Conservation (phyloP, 1,140 invertebrate species). For the Drosophila biarmipes region DNA sequence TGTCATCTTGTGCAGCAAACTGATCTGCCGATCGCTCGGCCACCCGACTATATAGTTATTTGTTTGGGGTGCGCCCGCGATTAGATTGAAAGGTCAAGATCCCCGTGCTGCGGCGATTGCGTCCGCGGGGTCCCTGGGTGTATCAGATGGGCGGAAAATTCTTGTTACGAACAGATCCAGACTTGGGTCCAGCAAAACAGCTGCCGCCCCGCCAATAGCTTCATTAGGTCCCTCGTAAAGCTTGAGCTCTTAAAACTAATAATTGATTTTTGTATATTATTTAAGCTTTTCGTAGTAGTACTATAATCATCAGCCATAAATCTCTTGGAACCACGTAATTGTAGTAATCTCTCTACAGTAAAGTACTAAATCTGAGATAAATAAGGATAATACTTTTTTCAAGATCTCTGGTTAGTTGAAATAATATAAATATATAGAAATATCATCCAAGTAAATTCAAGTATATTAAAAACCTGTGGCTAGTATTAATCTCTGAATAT, state of each 20-base stretch:
- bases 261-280: neutral
- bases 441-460: too few relatives aligned
- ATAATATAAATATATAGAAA: too few relatives aligned
- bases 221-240: neutral
- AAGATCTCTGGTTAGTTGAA: too few relatives aligned
- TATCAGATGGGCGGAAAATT: slow-evolving; percentile 25
- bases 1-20: slow-evolving; percentile 37
- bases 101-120: neutral
- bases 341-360: too few relatives aligned
- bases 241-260: too few relatives aligned
- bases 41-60: slow-evolving; percentile 10
- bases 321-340: too few relatives aligned
- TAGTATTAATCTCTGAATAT: too few relatives aligned
- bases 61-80: slow-evolving; percentile 7
- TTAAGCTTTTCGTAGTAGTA: too few relatives aligned
- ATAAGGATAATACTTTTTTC: too few relatives aligned
- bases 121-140: neutral
- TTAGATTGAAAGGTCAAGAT: slow-evolving; percentile 36
- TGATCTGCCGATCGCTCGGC: neutral
- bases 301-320: too few relatives aligned
- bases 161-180: neutral
- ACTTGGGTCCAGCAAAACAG: neutral
- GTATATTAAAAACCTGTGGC: too few relatives aligned
- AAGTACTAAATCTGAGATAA: too few relatives aligned
- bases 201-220: neutral